Conservation (phyloP, 2,113 vertebrate species). For the Lamprotornis superbus region DNA sequence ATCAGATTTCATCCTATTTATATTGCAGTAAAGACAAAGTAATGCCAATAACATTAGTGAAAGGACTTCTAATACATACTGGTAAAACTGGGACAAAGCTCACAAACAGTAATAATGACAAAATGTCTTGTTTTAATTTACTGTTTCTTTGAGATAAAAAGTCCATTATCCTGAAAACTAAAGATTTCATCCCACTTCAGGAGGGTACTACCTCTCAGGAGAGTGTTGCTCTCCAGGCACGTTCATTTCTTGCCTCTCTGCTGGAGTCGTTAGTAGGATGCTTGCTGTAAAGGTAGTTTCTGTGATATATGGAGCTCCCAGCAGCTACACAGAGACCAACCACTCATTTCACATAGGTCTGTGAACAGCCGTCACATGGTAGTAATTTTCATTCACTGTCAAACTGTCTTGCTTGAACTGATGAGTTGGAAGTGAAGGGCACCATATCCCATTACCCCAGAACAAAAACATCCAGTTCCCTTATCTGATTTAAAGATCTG, state of each 20-base stretch:
- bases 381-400: slow-evolving; percentile 20
- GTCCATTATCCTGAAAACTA: not conserved
- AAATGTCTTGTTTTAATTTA: not conserved
- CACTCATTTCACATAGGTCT: not conserved
- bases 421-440: slow-evolving; percentile 37
- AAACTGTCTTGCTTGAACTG: slow-evolving; percentile 5
- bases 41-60: not conserved
- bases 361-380: not conserved
- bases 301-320: not conserved
- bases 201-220: not conserved
- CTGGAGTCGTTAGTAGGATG: not conserved
- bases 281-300: not conserved
- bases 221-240: not conserved
- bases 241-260: not conserved
- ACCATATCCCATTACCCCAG: slow-evolving; percentile 24
- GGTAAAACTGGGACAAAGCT: not conserved
- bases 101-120: not conserved
- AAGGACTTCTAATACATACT: not conserved
- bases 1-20: not conserved
- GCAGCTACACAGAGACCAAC: not conserved
- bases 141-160: not conserved
- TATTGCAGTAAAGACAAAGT: not conserved
- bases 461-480: slow-evolving; percentile 23
- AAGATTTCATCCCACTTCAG: not conserved
- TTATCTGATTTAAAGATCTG: slow-evolving; percentile 24